A percentile compares a stretch with the other conserved stretches of the same genome.
These are phyloP conservation scores for Netelia fuscicornis DNA, from an alignment of 2,888 invertebrate genomes.

Conservation along the genomic window DNA sequence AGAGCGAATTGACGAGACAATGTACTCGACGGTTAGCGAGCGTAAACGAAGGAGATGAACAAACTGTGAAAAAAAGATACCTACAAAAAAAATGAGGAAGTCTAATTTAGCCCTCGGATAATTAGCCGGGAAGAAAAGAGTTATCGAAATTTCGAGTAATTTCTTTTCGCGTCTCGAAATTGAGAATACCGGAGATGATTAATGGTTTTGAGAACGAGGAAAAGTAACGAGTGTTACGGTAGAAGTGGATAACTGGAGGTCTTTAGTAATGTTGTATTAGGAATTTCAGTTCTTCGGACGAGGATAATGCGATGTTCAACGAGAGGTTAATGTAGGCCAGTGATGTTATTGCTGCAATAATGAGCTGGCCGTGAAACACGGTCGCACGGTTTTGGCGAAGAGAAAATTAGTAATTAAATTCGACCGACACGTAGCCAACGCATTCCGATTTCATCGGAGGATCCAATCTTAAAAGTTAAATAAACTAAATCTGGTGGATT, in stretches of 20 bases:
- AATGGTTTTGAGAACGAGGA: slow-evolving; percentile 32
- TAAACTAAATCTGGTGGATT: too few relatives aligned
- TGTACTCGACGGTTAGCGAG: not conserved
- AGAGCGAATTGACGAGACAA: slow-evolving; percentile 33
- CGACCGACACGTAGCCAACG: not conserved
- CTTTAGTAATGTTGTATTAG: slow-evolving; percentile 20
- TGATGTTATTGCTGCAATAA: slow-evolving; percentile 48
- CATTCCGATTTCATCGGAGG: slow-evolving; percentile 32
- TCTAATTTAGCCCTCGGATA: slow-evolving; percentile 22
- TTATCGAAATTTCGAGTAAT: slow-evolving; percentile 29
- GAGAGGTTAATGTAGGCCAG: slow-evolving; percentile 47
- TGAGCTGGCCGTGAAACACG: slow-evolving; percentile 1
- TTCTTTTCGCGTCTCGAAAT: slow-evolving; percentile 20
- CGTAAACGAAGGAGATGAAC: slow-evolving; percentile 17
- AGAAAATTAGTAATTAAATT: slow-evolving; percentile 51
- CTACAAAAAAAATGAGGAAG: slow-evolving; percentile 21
- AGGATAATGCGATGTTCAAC: slow-evolving; percentile 23
- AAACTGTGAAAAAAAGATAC: not conserved
- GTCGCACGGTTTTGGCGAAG: slow-evolving; percentile 13
- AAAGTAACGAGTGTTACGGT: slow-evolving; percentile 34
- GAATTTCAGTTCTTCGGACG: slow-evolving; percentile 8
- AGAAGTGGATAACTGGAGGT: not conserved
- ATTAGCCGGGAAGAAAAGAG: slow-evolving; percentile 40
- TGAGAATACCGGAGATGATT: slow-evolving; percentile 19
- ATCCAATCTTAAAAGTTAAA: slow-evolving; percentile 6